Evolutionary conservation across 1,140 invertebrate species (phyloP).

Genomic region (Drosophila rufa): DNA sequence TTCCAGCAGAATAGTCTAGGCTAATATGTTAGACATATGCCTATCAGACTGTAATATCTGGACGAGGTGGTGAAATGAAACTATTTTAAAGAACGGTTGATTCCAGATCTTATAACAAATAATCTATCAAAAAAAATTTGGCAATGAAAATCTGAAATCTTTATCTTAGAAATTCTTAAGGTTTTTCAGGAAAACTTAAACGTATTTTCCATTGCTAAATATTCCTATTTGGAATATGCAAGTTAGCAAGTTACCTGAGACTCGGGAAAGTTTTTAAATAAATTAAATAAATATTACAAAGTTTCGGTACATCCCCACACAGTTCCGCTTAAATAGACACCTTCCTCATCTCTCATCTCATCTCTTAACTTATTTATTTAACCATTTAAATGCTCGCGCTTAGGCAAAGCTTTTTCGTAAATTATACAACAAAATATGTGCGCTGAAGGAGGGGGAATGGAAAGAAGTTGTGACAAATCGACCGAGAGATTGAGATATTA

Average conservation of each 20-base stretch:
- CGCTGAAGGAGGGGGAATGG: too few relatives aligned
- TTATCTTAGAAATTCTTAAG: too few relatives aligned
- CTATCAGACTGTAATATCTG: not conserved
- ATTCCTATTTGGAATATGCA: too few relatives aligned
- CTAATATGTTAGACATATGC: not conserved
- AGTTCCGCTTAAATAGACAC: conserved; percentile 1
- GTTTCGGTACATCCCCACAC: conserved; percentile 13
- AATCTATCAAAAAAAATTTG: not conserved
- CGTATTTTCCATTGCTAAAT: too few relatives aligned
- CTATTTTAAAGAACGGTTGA: not conserved
- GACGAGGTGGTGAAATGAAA: not conserved
- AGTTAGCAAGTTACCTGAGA: too few relatives aligned
- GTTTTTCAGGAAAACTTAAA: too few relatives aligned
- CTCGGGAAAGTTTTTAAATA: not conserved
- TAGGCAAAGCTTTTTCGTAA: conserved; percentile 30
- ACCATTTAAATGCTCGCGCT: conserved; percentile 31
- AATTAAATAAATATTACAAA: not conserved
- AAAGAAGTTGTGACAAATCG: conserved; percentile 42
- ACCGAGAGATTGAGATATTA: conserved; percentile 47
- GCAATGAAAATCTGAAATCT: too few relatives aligned
- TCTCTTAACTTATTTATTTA: conserved; percentile 32
- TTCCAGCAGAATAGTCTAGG: not conserved
- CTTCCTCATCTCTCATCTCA: not conserved
- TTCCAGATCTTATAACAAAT: not conserved
- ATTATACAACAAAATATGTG: conserved; percentile 20